Base-by-base conservation (phyloP, 2,113 vertebrate species). In the Melanerpes formicivorus region DNA sequence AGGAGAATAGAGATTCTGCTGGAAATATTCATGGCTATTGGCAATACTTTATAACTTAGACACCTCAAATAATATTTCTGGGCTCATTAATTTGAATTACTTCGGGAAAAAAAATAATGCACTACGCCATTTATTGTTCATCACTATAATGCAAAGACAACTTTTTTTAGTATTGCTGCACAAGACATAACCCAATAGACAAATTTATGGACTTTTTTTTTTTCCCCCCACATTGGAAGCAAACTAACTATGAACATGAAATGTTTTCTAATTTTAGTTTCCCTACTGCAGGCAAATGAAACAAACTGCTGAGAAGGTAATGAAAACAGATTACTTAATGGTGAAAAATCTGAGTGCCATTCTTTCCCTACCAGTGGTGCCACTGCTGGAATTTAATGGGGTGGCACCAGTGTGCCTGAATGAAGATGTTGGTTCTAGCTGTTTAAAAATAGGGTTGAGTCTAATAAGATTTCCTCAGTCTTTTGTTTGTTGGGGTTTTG, bases 71-170 rank as follows among this genome's bases (percentile, higher is more conserved):
- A 93, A 86, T 93, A 73, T 95, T 96, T 95, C 88, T 94, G 93
- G 82, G 94, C 64, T 80, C 90, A 96, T 97, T 97, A 93, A 90
- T 93, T 91, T 95, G 93, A 98, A 96, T 97, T 96, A 96, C 62
- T 95, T 90, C 90, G 83, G 70, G 75, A 81, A 96, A 96, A 97
- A 96, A 96, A 97, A 96, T 97, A 92, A 96, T 80, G 46, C 81
- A 95, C 78, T 72, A 54, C 3, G 7, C 66, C 85, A 95, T 95
- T 97, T 96, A 94, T 64, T 96, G 84, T 95, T 96, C 91, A 96
- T 97, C 94, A 95, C 76, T 81, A 69, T 95, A 95, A 95, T 96
- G 86, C 83, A 92, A 77, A 90, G 91, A 91, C 84, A 80, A 80
- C 70, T 87, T 70, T 69, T 87, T 9, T 15, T 76, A 92, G 74